A percentile compares a stretch with the other conserved stretches of the same genome.
phyloP scores from a whole-genome alignment of 2,888 invertebrate genomes.

The Phyllotreta striolata region DNA sequence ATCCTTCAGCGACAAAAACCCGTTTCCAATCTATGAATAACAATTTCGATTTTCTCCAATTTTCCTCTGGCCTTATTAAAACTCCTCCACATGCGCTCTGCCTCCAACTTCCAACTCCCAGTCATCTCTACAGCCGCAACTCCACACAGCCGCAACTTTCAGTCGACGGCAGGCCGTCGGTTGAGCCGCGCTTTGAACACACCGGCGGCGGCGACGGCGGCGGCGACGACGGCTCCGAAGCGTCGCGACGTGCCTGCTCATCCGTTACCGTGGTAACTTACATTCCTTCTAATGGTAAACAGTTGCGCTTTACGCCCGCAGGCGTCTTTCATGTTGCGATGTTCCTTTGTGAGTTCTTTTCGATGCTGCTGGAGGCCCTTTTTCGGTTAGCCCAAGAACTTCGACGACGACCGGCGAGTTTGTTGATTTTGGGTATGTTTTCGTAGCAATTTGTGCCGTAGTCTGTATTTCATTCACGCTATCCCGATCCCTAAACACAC shows the following conservation, averaged over 20 bases:
- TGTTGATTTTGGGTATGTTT: constrained; percentile 28
- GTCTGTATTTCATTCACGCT: background rate
- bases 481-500: no score
- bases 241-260: constrained; percentile 29
- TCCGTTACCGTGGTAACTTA: constrained; percentile 46
- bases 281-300: constrained; percentile 37
- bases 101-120: constrained; percentile 34
- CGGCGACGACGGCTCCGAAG: background rate
- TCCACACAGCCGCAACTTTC: constrained; percentile 38
- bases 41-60: constrained; percentile 43
- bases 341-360: constrained; percentile 36
- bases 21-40: constrained; percentile 42
- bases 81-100: constrained; percentile 38
- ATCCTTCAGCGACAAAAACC: constrained; percentile 30
- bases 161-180: constrained; percentile 36
- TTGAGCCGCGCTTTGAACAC: constrained; percentile 35
- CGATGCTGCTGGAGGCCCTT: constrained; percentile 34
- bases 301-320: constrained; percentile 39
- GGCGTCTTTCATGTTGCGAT: constrained; percentile 33
- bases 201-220: no score
- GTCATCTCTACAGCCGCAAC: constrained; percentile 36
- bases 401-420: constrained; percentile 7
- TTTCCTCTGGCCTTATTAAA: constrained; percentile 40
- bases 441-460: constrained; percentile 15
- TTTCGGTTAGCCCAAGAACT: constrained; percentile 27